Evolutionary conservation across 2,113 vertebrate genomes (phyloP), one percentile per base, ranked within the genome.

Genomic region (Amazona guildingii): DNA sequence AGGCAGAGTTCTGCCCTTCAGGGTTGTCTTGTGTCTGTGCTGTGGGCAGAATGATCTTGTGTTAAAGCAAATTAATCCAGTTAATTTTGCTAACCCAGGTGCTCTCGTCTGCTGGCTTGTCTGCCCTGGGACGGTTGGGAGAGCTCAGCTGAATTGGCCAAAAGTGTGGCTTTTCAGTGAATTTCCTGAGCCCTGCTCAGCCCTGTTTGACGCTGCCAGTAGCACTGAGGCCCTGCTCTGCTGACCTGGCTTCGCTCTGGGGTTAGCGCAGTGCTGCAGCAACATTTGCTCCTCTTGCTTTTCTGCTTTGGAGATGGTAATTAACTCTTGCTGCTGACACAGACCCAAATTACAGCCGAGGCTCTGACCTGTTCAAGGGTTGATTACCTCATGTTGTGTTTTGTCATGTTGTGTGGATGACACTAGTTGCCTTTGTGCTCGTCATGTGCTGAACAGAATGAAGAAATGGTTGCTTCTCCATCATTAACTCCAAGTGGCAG

Each of bases 151-250:
- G 85, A 28, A 41, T 41, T 73, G 41, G 13, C 18, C 78, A 6
- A 0, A 33, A 64, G 39, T 9, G 62, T 18, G 59, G 25, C 41
- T 39, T 74, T 63, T 35, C 23, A 21, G 66, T 10, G 4, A 15
- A 19, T 44, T 2, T 25, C 61, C 72, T 41, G 21, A 62, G 6
- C 70, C 49, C 39, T 70, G 20, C 66, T 6, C 1, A 49, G 24
- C 64, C n/a, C 39, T 7, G 8, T 4, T 13, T 46, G 75, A 11
- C 0, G 0, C 33, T n/a, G 54, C 21, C 0, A 4, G 28, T 4
- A 39, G 48, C 23, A 18, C 57, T 2, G 37, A 16, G 55, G 23
- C 73, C 76, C 59, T 25, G 73, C 35, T 35, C 66, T 28, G 43
- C 51, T 2, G 3, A 35, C 46, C 70, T 4, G 1, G 39, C 90